These are phyloP conservation scores for Xyrauchen texanus DNA, from an alignment of 2,113 vertebrate species.

Conservation along the genomic window DNA sequence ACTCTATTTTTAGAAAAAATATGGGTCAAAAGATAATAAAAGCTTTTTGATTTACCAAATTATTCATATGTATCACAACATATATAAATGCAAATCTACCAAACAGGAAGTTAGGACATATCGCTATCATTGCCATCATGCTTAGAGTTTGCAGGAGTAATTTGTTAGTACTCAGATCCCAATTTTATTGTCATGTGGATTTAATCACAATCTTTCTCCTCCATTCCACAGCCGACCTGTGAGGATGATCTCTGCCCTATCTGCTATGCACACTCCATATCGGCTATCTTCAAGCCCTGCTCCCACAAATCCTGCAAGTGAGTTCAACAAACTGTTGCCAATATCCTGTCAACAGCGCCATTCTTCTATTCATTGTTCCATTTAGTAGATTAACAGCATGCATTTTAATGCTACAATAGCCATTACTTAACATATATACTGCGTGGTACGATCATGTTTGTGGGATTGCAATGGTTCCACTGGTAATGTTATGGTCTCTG, in stretches of 20 bases:
- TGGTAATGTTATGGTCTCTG: neutral
- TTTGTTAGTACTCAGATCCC: no score
- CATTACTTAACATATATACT: neutral
- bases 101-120: no score
- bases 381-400: slow-evolving; percentile 40
- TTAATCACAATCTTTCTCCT: neutral
- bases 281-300: slow-evolving; percentile 93
- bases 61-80: no score
- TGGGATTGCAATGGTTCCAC: neutral
- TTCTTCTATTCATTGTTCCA: slow-evolving; percentile 4
- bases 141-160: no score
- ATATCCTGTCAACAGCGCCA: neutral
- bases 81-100: no score
- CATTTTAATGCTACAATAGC: neutral
- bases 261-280: slow-evolving; percentile 98
- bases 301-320: slow-evolving; percentile 99
- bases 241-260: slow-evolving; percentile 97
- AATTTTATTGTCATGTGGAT: neutral
- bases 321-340: slow-evolving; percentile 63
- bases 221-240: slow-evolving; percentile 83
- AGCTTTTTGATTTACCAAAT: no score
- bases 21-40: no score
- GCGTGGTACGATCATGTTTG: neutral
- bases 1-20: no score
- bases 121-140: no score